Conservation (phyloP, 2,113 vertebrate species). For the Synodontis membranacea region DNA sequence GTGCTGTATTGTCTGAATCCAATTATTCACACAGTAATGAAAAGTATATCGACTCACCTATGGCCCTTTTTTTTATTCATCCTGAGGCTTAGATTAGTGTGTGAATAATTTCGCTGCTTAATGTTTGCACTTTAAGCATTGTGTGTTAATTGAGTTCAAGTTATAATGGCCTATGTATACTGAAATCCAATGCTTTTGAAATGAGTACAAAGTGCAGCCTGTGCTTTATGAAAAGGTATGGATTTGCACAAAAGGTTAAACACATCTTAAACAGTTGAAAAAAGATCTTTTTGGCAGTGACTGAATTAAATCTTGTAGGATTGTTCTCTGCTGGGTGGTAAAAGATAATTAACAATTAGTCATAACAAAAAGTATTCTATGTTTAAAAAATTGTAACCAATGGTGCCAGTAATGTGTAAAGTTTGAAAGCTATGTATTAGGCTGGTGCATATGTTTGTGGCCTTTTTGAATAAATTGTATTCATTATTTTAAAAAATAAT, state of each 20-base stretch:
- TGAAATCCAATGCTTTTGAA: not conserved
- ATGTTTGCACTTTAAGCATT: not conserved
- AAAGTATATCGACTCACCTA: not conserved
- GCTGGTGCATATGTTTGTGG: no score
- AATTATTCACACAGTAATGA: not conserved
- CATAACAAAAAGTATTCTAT: not conserved
- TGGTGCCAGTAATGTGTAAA: no score
- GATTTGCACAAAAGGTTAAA: not conserved
- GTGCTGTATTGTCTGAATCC: not conserved
- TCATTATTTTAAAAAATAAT: no score
- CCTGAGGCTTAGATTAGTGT: not conserved
- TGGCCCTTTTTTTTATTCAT: not conserved
- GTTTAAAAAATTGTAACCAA: not conserved
- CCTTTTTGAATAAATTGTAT: no score
- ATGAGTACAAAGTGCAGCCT: not conserved
- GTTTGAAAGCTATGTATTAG: not conserved
- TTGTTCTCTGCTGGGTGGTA: not conserved
- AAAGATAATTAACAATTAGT: not conserved
- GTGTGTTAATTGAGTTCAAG: constrained; percentile 3
- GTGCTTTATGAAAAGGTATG: not conserved
- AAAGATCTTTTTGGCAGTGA: not conserved
- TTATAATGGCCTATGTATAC: not conserved
- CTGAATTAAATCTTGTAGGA: not conserved
- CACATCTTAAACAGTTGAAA: not conserved
- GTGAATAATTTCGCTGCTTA: not conserved